Base-by-base conservation (phyloP, 2,797 vertebrate species). In the Leptatherina wallacei region DNA sequence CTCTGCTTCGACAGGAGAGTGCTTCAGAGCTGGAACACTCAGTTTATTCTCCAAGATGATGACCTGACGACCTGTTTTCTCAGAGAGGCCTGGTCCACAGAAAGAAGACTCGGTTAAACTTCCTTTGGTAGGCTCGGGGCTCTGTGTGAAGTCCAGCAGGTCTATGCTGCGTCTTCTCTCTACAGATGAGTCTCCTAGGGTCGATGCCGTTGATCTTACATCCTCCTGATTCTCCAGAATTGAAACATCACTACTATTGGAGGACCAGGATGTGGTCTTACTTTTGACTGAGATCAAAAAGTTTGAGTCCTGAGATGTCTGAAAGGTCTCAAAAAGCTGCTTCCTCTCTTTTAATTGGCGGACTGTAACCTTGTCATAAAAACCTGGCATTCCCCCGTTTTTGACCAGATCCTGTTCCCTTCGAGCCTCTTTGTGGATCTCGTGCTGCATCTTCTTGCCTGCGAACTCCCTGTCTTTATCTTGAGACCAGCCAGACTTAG, bases 371-470 rank as follows among this genome's bases (percentile, higher is more conserved):
- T 93, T 93, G 86, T 96, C 88, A 14, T 96, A 96, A 75, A 90
- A 75, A 4, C 92, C 95, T 7, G 90, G 92, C 24, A 95, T 83
- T 69, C 92, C 93, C 0, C 95, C 94, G 4, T 93, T 84, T 61
- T 91, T 89, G 63, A 95, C 92, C 70, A 97, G 93, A 85, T 92
- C 95, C 88, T 94, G 92, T 69, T 97, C 96, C 61, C 97, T 91
- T 73, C 86, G 88, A 1, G 85, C 80, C 80, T 97, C 97, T 0
- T 86, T 82, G 6, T 88, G 87, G 81, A 98, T 97, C 64, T 97
- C 96, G 8, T 91, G 90, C 84, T 93, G 94, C 96, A 98, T 97
- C 90, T 95, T 96, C 61, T 94, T 96, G 6, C 95, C 96, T 0
- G 96, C 96, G 54, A 96, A 93, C 73, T 94, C 91, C 27, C 94